Evolutionary conservation across 2,888 invertebrate genomes (phyloP), one percentile per base, ranked within the genome.

Genomic region (Abrostola triplasia): DNA sequence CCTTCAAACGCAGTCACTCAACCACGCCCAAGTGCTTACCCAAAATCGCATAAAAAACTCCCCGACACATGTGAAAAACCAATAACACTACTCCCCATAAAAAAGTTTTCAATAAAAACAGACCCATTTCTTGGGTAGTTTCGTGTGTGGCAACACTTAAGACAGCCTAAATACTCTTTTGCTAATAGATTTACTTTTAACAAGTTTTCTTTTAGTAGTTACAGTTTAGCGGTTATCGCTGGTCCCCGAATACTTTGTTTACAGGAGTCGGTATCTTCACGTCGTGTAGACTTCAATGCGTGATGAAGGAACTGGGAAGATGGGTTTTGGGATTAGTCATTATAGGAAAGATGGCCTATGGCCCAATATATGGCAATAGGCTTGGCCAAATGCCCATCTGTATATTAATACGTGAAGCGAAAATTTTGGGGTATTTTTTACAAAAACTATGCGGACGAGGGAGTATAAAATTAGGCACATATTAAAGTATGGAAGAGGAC

Each of bases 181-280:
- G 64, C 72, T 83, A 84, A 86, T 84, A 84, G 85, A 87, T 85
- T 83, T 81, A 84, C 84, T 88, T 87, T 86, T 84, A 87, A 87
- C 85, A 83, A 87, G 84, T 87, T 87, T 84, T 80, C 78, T 79
- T 73, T 41, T 11, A 5, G 48, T 24, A 51, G 42, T 47, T 61
- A 59, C 44, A 47, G 58, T 54, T 59, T 36, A 36, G n/a, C 47
- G 44, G 67, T 66, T 73, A 65, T 61, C 57, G 57, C 7, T 41
- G 48, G 4, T 12, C 59, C n/a, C 49, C 61, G 59, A 70, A 73
- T 67, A 67, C 55, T 77, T 75, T 66, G 70, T 67, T 64, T 76
- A 54, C 48, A 13, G 13, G n/a, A 50, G 50, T 58, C 71, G 57
- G 63, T 54, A 52, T 49, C 36, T 58, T 60, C 24, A 63, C 66